Evolutionary conservation across 2,113 vertebrate genomes (phyloP).

Genomic region (Siphamia tubifer): DNA sequence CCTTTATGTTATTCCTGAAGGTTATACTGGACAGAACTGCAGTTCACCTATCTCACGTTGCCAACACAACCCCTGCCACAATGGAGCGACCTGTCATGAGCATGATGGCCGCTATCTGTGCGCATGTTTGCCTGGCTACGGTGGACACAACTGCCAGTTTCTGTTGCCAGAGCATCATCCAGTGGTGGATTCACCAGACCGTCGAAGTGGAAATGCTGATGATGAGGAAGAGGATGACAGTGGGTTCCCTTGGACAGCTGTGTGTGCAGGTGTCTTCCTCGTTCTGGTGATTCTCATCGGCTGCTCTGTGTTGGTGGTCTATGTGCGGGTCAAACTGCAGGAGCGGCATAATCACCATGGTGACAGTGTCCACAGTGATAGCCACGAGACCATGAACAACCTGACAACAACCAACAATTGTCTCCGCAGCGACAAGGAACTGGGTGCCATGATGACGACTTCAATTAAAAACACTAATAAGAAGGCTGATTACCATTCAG

Average conservation of each 20-base stretch:
- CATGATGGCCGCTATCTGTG: slow-evolving; percentile 89
- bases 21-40: slow-evolving; percentile 94
- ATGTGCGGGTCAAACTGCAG: slow-evolving; percentile 87
- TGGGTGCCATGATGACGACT: slow-evolving; percentile 86
- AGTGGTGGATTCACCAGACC: slow-evolving; percentile 82
- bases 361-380: slow-evolving; percentile 84
- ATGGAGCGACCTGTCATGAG: slow-evolving; percentile 95
- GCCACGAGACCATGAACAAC: slow-evolving; percentile 96
- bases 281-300: slow-evolving; percentile 91
- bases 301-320: slow-evolving; percentile 88
- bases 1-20: slow-evolving; percentile 46
- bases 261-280: slow-evolving; percentile 89
- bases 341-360: slow-evolving; percentile 80
- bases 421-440: slow-evolving; percentile 90
- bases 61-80: slow-evolving; percentile 92
- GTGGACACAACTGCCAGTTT: slow-evolving; percentile 95
- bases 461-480: slow-evolving; percentile 98
- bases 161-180: slow-evolving; percentile 86
- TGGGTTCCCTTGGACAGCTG: slow-evolving; percentile 90
- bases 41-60: slow-evolving; percentile 89
- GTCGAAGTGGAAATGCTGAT: slow-evolving; percentile 64
- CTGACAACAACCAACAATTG: slow-evolving; percentile 87
- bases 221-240: slow-evolving; percentile 70
- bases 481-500: slow-evolving; percentile 92
- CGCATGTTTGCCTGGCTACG: slow-evolving; percentile 89